These are phyloP conservation scores for Papilio elwesi DNA, from an alignment of 2,888 invertebrate genomes.

Conservation along the genomic window DNA sequence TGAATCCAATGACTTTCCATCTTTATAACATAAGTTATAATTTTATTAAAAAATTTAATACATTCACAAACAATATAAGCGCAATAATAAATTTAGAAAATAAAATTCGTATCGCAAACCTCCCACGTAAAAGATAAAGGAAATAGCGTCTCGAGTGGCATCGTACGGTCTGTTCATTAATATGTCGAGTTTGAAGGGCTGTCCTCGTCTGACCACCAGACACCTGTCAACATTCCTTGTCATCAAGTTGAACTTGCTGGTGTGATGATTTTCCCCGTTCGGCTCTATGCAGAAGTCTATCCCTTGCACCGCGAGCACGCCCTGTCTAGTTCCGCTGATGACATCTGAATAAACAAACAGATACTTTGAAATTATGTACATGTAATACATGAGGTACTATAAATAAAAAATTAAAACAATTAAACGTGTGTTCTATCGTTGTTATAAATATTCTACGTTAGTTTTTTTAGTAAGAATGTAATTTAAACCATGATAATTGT, in stretches of 20 bases:
- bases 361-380: constrained; percentile 30
- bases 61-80: constrained; percentile 32
- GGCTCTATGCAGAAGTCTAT: constrained; percentile 89
- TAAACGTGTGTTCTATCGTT: neutral
- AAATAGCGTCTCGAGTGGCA: constrained; percentile 89
- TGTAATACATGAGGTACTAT: neutral
- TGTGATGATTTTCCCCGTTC: constrained; percentile 91
- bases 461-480: neutral
- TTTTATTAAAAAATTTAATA: constrained; percentile 44
- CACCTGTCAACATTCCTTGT: constrained; percentile 83
- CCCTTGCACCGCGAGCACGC: constrained; percentile 87
- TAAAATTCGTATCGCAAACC: constrained; percentile 66
- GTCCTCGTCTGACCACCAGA: constrained; percentile 92
- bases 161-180: constrained; percentile 90
- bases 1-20: too few species aligned
- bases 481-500: neutral
- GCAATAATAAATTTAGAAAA: constrained; percentile 40
- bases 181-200: constrained; percentile 90
- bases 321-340: constrained; percentile 76
- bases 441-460: neutral
- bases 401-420: constrained; percentile 4
- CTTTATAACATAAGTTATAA: constrained; percentile 34
- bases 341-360: constrained; percentile 68
- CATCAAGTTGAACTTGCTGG: constrained; percentile 91
- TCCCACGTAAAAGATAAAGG: constrained; percentile 92